Evolutionary conservation across 2,113 vertebrate species (phyloP).

Genomic region (Emydura subglobosa): DNA sequence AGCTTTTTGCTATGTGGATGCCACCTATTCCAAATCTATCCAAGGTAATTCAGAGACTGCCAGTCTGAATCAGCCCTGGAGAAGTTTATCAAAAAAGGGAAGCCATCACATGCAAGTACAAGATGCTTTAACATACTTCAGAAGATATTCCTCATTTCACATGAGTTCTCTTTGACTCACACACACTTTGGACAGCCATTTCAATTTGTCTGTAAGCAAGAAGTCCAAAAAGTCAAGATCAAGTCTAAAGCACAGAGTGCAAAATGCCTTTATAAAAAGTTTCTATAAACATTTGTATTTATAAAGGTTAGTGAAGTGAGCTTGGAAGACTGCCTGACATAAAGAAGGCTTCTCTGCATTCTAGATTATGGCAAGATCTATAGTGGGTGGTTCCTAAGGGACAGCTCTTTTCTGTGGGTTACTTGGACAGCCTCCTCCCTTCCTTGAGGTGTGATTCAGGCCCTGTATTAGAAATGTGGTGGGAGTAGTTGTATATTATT

Average conservation of each 20-base stretch:
- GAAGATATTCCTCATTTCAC: background rate
- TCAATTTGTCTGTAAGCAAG: background rate
- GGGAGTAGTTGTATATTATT: background rate
- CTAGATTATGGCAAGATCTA: background rate
- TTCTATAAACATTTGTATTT: background rate
- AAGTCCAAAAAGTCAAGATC: background rate
- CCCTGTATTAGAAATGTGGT: background rate
- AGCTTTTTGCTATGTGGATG: background rate
- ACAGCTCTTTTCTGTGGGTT: background rate
- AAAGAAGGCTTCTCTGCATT: background rate
- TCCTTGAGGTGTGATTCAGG: background rate
- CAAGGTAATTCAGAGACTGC: background rate
- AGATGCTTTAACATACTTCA: background rate
- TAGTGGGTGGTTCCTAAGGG: background rate
- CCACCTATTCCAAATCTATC: background rate
- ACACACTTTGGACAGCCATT: rapidly evolving
- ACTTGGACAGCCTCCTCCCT: background rate
- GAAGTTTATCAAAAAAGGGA: background rate
- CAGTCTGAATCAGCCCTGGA: background rate
- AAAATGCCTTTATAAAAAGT: background rate
- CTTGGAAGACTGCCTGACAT: background rate
- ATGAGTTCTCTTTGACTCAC: background rate
- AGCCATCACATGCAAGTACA: background rate
- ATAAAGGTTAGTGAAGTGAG: background rate
- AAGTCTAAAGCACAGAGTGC: background rate